Evolutionary conservation across 92 coral and sea anemone genomes (phyloP).

Genomic region (Paramuricea clavata): DNA sequence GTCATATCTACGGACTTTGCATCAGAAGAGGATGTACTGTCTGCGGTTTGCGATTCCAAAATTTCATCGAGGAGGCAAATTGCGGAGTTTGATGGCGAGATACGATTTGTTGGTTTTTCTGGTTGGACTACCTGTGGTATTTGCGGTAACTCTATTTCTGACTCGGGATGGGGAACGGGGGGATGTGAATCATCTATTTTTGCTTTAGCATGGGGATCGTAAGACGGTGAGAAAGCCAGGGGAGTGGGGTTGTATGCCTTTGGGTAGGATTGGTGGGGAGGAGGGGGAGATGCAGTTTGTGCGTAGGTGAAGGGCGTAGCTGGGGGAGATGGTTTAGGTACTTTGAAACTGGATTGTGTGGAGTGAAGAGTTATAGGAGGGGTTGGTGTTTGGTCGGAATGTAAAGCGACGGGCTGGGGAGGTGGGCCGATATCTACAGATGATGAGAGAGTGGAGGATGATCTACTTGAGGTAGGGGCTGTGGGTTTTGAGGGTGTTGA

Average conservation of each 20-base stretch:
- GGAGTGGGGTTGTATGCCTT: conserved; percentile 8
- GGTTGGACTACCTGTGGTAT: not conserved
- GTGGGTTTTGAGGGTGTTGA: not conserved
- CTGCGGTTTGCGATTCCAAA: conserved; percentile 34
- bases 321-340: not conserved
- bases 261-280: not conserved
- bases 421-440: not conserved
- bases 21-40: conserved; percentile 39
- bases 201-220: not conserved
- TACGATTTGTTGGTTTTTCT: conserved; percentile 15
- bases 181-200: not conserved
- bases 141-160: not conserved
- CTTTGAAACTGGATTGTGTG: not conserved
- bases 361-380: not conserved
- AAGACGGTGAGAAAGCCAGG: not conserved
- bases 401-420: not conserved
- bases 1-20: conserved; percentile 22
- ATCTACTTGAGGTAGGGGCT: not conserved
- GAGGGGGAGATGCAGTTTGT: not conserved
- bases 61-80: conserved; percentile 43
- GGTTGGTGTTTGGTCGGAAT: not conserved
- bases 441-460: not conserved
- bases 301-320: not conserved
- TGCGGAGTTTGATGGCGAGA: conserved; percentile 46
- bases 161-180: not conserved